Evolutionary conservation across 1,140 invertebrate species (phyloP).

Genomic region (Drosophila teissieri): DNA sequence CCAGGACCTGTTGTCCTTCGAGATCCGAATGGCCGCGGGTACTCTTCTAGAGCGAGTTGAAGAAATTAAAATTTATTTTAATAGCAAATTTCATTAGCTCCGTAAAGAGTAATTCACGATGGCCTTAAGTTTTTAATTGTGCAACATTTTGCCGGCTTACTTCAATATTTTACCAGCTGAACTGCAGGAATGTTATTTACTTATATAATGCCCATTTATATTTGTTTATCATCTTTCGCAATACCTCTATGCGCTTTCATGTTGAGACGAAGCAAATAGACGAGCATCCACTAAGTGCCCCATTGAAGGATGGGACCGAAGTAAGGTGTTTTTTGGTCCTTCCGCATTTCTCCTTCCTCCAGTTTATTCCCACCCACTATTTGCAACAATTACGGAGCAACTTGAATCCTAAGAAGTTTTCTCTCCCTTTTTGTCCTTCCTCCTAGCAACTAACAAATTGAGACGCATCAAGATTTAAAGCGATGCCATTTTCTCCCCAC

Average conservation of each 20-base stretch:
- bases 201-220: slow-evolving; percentile 51
- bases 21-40: neutral
- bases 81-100: no score
- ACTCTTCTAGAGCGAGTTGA: slow-evolving; percentile 5
- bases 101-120: slow-evolving; percentile 1
- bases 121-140: neutral
- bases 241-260: slow-evolving; percentile 53
- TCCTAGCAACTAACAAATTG: slow-evolving; percentile 64
- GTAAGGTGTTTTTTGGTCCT: slow-evolving; percentile 11
- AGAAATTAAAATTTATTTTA: slow-evolving; percentile 13
- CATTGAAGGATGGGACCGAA: neutral
- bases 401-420: slow-evolving; percentile 36
- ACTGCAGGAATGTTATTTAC: slow-evolving; percentile 50
- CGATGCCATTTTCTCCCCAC: slow-evolving; percentile 60
- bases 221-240: slow-evolving; percentile 57
- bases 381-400: slow-evolving; percentile 60
- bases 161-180: slow-evolving; percentile 24
- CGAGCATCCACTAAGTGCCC: slow-evolving; percentile 52
- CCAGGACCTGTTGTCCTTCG: slow-evolving; percentile 39
- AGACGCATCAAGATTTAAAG: slow-evolving; percentile 69
- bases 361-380: slow-evolving; percentile 30
- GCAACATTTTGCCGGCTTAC: neutral
- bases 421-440: slow-evolving; percentile 21
- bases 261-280: slow-evolving; percentile 32
- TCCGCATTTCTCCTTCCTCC: neutral